phyloP scores from a whole-genome alignment of 2,797 vertebrate genomes.

The Manis crassicaudata region DNA sequence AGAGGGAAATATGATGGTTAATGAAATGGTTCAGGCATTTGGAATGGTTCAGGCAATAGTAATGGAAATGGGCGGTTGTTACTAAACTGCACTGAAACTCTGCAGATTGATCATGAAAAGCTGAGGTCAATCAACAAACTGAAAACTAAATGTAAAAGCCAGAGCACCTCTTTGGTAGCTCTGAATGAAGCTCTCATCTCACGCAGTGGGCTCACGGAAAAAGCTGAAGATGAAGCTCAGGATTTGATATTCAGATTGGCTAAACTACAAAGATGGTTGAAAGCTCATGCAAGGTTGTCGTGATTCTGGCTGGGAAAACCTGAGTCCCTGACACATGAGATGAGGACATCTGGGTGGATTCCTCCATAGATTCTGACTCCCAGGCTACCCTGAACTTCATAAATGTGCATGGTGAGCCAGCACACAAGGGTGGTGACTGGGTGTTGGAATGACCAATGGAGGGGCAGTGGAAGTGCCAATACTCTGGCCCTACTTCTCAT shows the following conservation, averaged over 20 bases:
- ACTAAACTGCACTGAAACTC: background rate
- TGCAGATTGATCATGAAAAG: background rate
- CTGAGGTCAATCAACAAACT: background rate
- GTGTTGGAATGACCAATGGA: no score
- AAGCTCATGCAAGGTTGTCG: background rate
- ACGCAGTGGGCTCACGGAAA: background rate
- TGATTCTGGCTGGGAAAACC: background rate
- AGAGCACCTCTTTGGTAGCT: background rate
- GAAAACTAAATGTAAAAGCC: background rate
- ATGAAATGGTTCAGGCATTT: background rate
- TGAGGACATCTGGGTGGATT: background rate
- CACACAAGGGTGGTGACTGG: background rate
- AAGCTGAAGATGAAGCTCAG: background rate
- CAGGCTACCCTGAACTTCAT: background rate
- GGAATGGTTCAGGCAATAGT: background rate
- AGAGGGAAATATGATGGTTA: background rate
- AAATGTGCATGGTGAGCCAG: background rate
- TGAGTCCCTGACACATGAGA: background rate
- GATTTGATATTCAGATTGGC: background rate
- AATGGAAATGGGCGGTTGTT: background rate
- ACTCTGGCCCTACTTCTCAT: background rate
- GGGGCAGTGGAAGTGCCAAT: background rate
- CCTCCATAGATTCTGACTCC: background rate
- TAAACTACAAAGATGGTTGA: background rate
- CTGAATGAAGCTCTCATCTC: background rate